These are phyloP conservation scores for Eurytoma adleriae DNA, from an alignment of 2,888 invertebrate species.

Conservation along the genomic window DNA sequence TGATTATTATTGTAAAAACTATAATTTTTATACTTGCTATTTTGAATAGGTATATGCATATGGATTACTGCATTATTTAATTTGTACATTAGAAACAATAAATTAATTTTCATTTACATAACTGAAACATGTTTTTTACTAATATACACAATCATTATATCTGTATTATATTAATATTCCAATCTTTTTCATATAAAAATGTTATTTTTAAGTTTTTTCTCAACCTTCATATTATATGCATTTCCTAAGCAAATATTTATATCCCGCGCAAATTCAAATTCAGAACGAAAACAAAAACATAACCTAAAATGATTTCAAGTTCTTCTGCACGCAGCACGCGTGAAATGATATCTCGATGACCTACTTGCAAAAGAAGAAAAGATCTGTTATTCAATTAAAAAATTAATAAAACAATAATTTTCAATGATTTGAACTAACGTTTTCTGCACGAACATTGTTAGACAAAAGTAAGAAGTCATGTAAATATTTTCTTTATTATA, in stretches of 20 bases:
- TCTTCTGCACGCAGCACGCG: background rate
- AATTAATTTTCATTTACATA: conserved; percentile 22
- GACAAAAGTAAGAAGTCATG: no score
- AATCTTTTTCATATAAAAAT: no score
- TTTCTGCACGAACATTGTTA: background rate
- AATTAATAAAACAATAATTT: background rate
- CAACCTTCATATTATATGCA: no score
- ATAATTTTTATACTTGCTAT: conserved; percentile 31
- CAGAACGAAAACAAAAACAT: conserved; percentile 5
- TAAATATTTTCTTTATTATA: background rate
- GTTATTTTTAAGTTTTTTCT: no score
- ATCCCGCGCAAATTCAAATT: no score
- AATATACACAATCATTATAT: no score
- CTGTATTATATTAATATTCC: no score
- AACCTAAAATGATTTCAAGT: background rate
- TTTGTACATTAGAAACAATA: conserved; percentile 11
- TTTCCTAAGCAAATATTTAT: no score
- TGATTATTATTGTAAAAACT: conserved; percentile 24
- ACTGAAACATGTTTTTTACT: background rate
- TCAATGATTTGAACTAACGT: background rate
- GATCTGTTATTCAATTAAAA: background rate
- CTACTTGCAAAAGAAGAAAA: background rate
- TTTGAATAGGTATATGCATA: conserved; percentile 1
- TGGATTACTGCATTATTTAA: conserved; percentile 18
- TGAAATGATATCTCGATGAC: conserved; percentile 1